Base-by-base conservation (phyloP, 2,797 vertebrate species). In the Syndactyla subalaris region DNA sequence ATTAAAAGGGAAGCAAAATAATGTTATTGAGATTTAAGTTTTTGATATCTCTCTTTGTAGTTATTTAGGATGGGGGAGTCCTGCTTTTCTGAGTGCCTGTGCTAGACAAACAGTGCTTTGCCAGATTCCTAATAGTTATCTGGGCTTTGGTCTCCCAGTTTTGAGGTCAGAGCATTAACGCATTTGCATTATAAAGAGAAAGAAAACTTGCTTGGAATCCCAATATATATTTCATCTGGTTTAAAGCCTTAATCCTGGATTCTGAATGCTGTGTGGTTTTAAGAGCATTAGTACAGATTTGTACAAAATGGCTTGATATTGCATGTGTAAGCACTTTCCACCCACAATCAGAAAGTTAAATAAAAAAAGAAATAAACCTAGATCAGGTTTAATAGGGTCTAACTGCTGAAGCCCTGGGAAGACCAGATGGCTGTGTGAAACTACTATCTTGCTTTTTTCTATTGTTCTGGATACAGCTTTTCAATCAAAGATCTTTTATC, bases 271-370 rank as follows among this genome's bases (percentile, higher is more conserved):
- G 49, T 78, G 87, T 88, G 91, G 73, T 87, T 94, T 93, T 96
- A 96, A 96, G 92, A 95, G 93, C 82, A 96, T 96, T 96, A 97
- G 61, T 85, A 82, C 79, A 91, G 89, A 96, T 94, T 96, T 95
- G 83, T 85, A 92, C 63, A 96, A 96, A 96, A 92, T 94, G 89
- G 88, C 93, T 95, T 86, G 87, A 92, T 94, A 84, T 49, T 88
- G 79, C 73, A 90, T 84, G 76, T 71, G 59, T 94, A 92, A 96
- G 88, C 91, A 94, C 74, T 79, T 95, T 88, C 38, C 36, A 79
- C 34, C 8, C 19, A 91, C 65, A 96, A 96, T 65, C 73, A 88
- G 70, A 94, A 95, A 91, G 79, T 96, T 96, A 94, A 97, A 95
- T 86, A 89, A 89, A 93, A 76, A 45, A 89, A 66, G 59, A 87